Base-by-base conservation (phyloP, 2,888 invertebrate genomes). In the Alitta virens region DNA sequence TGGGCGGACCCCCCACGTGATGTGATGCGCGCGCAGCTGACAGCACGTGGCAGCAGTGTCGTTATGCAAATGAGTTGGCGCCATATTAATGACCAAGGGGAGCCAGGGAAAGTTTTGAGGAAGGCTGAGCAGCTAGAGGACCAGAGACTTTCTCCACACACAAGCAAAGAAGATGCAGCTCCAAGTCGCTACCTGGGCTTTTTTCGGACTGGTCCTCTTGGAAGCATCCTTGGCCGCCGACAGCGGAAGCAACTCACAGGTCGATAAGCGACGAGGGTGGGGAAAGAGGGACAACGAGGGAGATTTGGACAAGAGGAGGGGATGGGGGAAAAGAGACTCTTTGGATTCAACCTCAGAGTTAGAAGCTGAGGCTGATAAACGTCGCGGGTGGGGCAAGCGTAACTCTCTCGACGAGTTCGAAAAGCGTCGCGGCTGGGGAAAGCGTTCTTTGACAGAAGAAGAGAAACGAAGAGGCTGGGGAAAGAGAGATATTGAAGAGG, bases 201-300 rank as follows among this genome's bases (percentile, higher is more conserved):
- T 46, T 18, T 21, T 46, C n/a, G 46, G 46, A 46, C 46, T 46
- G 7, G 46, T 46, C 5, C 5, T 46, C n/a, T 46, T 46, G n/a
- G 46, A 46, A 21, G 46, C 46, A n/a, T 12, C 46, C 5, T 21
- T 9, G 5, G 52, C 38, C 24, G 54, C 42, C 3, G 18, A 18
- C 18, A 52, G 16, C 21, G 50, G 26, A 1, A 26, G n/a, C 1
- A 26, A 24, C 18, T 33, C 27, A 2, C 60, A 62, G n/a, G 12
- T 60, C 16, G 64, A 57, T 1, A 64, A 64, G 33, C 53, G 64
- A 21, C 52, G 64, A 24, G 63, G 63, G 2, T 63, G 63, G 63
- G 63, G 63, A 1, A 63, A 63, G 56, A 38, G 63, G 9, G 2
- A 40, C 25, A 38, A 2, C 21, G 18, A 25, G 21, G 26, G 23